Conservation (phyloP, 2,888 invertebrate species). For the Lobophora halterata region DNA sequence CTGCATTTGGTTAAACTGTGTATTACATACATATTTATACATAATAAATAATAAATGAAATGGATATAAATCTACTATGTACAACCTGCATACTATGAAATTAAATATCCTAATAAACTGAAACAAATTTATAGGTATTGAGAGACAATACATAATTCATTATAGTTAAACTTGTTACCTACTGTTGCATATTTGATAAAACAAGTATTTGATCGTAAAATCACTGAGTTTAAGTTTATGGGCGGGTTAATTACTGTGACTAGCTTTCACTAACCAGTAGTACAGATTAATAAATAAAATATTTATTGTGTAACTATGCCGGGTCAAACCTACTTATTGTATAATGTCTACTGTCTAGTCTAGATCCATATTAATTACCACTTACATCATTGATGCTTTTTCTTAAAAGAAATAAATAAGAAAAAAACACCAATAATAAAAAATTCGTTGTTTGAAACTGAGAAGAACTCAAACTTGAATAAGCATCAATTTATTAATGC, state of each 20-base stretch:
- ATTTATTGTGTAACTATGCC: slow-evolving; percentile 1
- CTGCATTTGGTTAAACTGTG: slow-evolving; percentile 36
- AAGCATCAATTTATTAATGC: background rate
- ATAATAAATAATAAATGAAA: slow-evolving; percentile 17
- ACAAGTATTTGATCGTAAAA: slow-evolving; percentile 7
- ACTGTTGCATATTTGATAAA: background rate
- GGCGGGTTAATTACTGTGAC: slow-evolving; percentile 38
- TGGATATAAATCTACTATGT: slow-evolving; percentile 40
- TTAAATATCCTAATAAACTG: slow-evolving; percentile 1
- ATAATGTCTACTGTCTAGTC: too few relatives aligned
- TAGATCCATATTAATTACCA: too few relatives aligned
- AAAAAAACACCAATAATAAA: slow-evolving; percentile 32
- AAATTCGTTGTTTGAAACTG: too few relatives aligned
- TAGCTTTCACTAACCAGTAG: slow-evolving; percentile 48
- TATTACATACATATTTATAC: slow-evolving; percentile 22
- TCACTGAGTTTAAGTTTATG: slow-evolving; percentile 17
- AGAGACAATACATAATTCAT: slow-evolving; percentile 3
- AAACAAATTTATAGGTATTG: background rate
- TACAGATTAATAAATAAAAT: slow-evolving; percentile 4
- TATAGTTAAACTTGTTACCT: background rate
- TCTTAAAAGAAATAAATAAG: slow-evolving; percentile 14
- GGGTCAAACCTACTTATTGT: background rate
- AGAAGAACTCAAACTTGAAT: background rate
- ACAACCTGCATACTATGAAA: slow-evolving; percentile 45
- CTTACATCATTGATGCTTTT: slow-evolving; percentile 18